These are phyloP conservation scores for Rostratula benghalensis DNA, from an alignment of 2,113 vertebrate species.

Conservation along the genomic window DNA sequence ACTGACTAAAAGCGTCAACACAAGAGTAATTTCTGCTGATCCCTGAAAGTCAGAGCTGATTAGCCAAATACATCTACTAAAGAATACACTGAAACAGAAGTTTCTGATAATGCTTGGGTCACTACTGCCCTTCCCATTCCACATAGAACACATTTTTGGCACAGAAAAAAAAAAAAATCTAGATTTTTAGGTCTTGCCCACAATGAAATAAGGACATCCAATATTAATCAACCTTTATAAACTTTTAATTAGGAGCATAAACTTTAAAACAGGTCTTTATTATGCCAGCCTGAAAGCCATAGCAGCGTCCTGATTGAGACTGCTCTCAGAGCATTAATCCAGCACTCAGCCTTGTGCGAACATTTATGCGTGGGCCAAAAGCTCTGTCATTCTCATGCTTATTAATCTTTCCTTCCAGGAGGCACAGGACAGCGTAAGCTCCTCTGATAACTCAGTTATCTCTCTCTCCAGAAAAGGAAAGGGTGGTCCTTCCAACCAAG, in stretches of 20 bases:
- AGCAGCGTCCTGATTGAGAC: neutral
- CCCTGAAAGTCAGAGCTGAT: constrained; percentile 56
- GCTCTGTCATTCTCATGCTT: neutral
- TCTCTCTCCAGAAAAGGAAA: constrained; percentile 46
- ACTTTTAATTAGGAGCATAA: neutral
- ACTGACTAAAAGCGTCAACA: constrained; percentile 58
- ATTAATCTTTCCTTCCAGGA: constrained; percentile 52
- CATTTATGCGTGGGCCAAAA: neutral
- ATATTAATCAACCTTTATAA: neutral
- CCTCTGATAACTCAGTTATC: constrained; percentile 60
- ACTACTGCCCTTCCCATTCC: neutral
- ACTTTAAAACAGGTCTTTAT: neutral
- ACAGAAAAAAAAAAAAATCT: neutral
- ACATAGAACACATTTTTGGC: neutral
- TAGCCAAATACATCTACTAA: constrained; percentile 54
- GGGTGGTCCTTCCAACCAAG: constrained; percentile 20
- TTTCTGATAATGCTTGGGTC: constrained; percentile 20
- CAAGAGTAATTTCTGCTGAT: constrained; percentile 62
- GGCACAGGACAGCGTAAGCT: neutral
- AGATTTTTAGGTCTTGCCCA: neutral
- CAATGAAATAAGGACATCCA: neutral
- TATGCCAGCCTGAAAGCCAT: rapidly evolving
- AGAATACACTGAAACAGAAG: constrained; percentile 43
- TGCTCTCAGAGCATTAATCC: neutral
- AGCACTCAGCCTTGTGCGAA: neutral